Evolutionary conservation across 2,113 vertebrate species (phyloP).

Genomic region (Corydoras sp.): DNA sequence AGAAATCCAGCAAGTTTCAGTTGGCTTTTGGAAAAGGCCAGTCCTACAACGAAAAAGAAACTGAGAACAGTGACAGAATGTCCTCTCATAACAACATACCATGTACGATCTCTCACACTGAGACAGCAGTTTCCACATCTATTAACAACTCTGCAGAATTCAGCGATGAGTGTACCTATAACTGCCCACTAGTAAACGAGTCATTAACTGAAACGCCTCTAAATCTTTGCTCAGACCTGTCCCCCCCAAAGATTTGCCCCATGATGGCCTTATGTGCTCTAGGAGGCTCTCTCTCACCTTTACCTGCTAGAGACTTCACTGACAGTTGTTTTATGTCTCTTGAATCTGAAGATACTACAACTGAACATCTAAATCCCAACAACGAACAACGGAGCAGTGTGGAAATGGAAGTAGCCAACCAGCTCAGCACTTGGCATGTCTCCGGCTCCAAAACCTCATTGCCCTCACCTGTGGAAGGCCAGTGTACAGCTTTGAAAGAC

Average conservation of each 20-base stretch:
- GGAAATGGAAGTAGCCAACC: constrained; percentile 76
- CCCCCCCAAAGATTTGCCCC: constrained; percentile 11
- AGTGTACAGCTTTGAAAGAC: constrained; percentile 53
- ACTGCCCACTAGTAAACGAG: constrained; percentile 5
- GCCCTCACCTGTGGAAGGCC: constrained; percentile 1
- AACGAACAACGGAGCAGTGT: constrained; percentile 62
- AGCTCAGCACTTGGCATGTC: constrained; percentile 71
- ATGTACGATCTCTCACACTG: constrained; percentile 9
- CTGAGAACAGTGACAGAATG: constrained; percentile 34
- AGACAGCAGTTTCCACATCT: constrained; percentile 31
- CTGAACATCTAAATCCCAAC: background rate
- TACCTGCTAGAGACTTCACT: background rate
- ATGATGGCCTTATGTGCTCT: background rate
- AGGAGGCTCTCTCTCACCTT: background rate
- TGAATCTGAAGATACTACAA: background rate
- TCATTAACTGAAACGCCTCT: background rate
- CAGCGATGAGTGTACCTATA: background rate
- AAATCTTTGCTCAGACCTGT: constrained; percentile 10
- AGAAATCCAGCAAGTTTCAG: constrained; percentile 89
- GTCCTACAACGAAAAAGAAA: constrained; percentile 56
- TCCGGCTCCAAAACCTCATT: constrained; percentile 29
- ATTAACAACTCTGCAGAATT: background rate
- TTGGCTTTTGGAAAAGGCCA: constrained; percentile 76
- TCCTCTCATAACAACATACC: constrained; percentile 27
- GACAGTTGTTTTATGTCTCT: background rate